Conservation (phyloP, 2,888 invertebrate species). For the Agonopterix subpropinquella region DNA sequence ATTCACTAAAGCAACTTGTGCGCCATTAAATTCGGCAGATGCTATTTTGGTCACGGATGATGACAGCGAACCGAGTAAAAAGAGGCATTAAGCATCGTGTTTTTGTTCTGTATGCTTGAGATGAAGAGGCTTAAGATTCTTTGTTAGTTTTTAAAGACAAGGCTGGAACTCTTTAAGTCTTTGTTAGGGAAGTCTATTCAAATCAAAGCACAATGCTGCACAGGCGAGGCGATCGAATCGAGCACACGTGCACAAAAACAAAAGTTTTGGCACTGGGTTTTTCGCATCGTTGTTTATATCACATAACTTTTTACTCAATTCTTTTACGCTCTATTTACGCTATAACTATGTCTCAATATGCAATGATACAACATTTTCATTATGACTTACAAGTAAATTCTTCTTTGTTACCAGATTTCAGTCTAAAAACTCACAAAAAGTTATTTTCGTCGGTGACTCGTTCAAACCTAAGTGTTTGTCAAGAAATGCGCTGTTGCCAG, state of each 20-base stretch:
- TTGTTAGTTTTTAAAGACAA: slow-evolving; percentile 19
- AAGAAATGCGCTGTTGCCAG: slow-evolving; percentile 34
- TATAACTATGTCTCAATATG: neutral
- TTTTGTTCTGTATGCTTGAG: slow-evolving; percentile 20
- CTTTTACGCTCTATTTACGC: too few relatives aligned
- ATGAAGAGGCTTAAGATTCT: slow-evolving; percentile 18
- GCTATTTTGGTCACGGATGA: slow-evolving; percentile 31
- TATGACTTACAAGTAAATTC: neutral
- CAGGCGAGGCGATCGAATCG: slow-evolving; percentile 27
- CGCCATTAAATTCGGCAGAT: slow-evolving; percentile 27
- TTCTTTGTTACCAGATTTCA: slow-evolving; percentile 7
- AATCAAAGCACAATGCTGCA: slow-evolving; percentile 12
- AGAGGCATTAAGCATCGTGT: slow-evolving; percentile 16
- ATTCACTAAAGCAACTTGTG: slow-evolving; percentile 25
- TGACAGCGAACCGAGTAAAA: slow-evolving; percentile 24
- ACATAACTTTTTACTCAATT: neutral
- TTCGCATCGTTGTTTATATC: neutral
- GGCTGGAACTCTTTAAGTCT: slow-evolving; percentile 7
- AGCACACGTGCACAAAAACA: slow-evolving; percentile 46
- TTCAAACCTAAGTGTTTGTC: slow-evolving; percentile 21
- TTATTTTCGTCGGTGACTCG: slow-evolving; percentile 29
- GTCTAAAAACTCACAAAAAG: slow-evolving; percentile 6
- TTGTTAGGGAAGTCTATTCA: slow-evolving; percentile 28
- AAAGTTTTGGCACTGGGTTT: neutral
- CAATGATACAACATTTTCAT: neutral